A percentile compares a stretch with the other conserved stretches of the same genome.
phyloP scores from a whole-genome alignment of 2,888 invertebrate species.

The Troides oblongomaculatus region DNA sequence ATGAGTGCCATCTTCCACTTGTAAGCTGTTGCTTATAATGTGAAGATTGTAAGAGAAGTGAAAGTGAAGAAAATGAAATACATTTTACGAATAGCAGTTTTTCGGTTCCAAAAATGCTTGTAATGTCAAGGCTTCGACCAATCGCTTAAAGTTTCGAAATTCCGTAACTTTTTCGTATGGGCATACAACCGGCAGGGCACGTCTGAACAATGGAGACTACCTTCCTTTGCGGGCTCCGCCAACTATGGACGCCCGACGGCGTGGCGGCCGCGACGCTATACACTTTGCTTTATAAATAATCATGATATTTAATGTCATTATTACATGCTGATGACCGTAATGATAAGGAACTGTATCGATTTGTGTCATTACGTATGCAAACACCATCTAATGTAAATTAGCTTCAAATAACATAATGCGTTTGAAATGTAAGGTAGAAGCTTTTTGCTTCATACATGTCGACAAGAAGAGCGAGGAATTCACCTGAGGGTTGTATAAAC shows the following conservation, averaged over 20 bases:
- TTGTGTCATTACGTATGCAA: slow-evolving; percentile 15
- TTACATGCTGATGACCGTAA: slow-evolving; percentile 27
- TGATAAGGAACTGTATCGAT: slow-evolving; percentile 25
- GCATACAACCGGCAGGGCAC: slow-evolving; percentile 57
- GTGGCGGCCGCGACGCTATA: slow-evolving; percentile 34
- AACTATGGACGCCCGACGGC: slow-evolving; percentile 44
- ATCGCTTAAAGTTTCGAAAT: slow-evolving; percentile 43
- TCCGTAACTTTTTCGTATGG: slow-evolving; percentile 61
- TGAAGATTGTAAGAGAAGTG: too few species aligned
- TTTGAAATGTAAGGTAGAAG: too few species aligned
- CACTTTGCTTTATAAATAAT: slow-evolving; percentile 32
- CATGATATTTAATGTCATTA: slow-evolving; percentile 29
- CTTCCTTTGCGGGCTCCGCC: slow-evolving; percentile 64
- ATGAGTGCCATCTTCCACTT: too few species aligned
- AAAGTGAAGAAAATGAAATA: too few species aligned
- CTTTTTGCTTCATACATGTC: too few species aligned
- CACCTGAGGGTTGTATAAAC: too few species aligned
- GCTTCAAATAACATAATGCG: too few species aligned
- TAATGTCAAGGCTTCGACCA: slow-evolving; percentile 39
- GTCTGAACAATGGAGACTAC: slow-evolving; percentile 64
- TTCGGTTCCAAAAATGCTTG: slow-evolving; percentile 38
- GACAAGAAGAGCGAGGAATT: too few species aligned
- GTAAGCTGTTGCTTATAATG: too few species aligned
- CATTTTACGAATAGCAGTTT: too few species aligned
- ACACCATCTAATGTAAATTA: slow-evolving; percentile 3